These are phyloP conservation scores for Urophycis tenuis DNA, from an alignment of 2,797 vertebrate genomes.

Conservation along the genomic window DNA sequence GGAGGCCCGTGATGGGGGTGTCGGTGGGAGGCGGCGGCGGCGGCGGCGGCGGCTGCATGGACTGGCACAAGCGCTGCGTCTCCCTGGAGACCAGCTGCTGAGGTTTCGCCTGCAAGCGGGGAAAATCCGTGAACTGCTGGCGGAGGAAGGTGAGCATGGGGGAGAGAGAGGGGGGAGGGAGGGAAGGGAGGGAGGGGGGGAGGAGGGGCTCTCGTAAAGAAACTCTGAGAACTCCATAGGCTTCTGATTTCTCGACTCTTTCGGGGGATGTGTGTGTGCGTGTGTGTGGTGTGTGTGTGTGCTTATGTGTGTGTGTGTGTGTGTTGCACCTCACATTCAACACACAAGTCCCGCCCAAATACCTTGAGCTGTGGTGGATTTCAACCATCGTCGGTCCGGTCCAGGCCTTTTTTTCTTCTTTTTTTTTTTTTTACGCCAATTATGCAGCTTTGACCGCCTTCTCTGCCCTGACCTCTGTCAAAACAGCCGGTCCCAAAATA, in stretches of 20 bases:
- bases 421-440: too few species aligned
- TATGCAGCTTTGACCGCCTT: background rate
- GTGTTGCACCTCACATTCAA: background rate
- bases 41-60: conserved; percentile 76
- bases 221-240: background rate
- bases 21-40: conserved; percentile 55
- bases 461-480: background rate
- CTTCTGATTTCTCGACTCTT: background rate
- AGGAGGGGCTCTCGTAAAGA: too few species aligned
- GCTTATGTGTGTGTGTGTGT: background rate
- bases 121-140: conserved; percentile 63
- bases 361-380: background rate
- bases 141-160: conserved; percentile 58
- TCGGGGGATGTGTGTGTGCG: background rate
- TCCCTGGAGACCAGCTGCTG: conserved; percentile 89
- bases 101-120: conserved; percentile 69
- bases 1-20: conserved; percentile 31
- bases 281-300: background rate
- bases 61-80: conserved; percentile 90
- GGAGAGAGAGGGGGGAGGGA: conserved; percentile 91
- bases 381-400: background rate
- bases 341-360: background rate
- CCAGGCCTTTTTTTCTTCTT: too few species aligned
- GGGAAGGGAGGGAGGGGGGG: too few species aligned
- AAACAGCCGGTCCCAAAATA: background rate